Evolutionary conservation across 2,797 vertebrate genomes (phyloP).

Genomic region (Sebastes hubbsi): DNA sequence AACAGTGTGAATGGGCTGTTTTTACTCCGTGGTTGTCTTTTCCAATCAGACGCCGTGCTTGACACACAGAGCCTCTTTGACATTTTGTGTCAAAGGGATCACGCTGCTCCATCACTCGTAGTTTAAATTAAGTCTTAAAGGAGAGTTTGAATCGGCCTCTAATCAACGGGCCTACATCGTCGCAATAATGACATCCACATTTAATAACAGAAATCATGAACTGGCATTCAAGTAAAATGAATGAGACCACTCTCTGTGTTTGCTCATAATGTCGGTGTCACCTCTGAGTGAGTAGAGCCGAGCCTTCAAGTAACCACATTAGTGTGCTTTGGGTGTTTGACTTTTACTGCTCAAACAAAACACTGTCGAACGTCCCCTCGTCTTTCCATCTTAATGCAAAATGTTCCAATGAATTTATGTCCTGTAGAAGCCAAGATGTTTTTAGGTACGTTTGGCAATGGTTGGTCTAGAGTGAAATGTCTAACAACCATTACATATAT

Average conservation of each 20-base stretch:
- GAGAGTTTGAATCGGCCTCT: constrained; percentile 33
- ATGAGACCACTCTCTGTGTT: neutral
- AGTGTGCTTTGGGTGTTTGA: constrained; percentile 1
- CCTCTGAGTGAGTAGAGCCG: neutral
- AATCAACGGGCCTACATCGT: constrained; percentile 22
- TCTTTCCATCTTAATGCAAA: neutral
- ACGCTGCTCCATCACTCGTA: constrained; percentile 48
- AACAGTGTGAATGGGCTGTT: constrained; percentile 65
- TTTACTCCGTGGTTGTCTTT: constrained; percentile 54
- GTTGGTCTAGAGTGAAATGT: neutral
- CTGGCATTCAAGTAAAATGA: neutral
- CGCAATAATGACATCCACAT: constrained; percentile 4
- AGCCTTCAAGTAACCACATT: neutral
- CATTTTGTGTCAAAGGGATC: constrained; percentile 46
- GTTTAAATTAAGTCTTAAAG: constrained; percentile 47
- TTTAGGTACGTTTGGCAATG: neutral
- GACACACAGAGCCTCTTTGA: constrained; percentile 43
- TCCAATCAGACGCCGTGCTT: constrained; percentile 60
- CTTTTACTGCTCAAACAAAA: constrained; percentile 2
- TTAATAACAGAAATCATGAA: constrained; percentile 13
- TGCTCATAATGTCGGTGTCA: neutral
- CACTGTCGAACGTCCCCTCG: neutral
- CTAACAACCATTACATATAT: neutral
- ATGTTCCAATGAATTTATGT: neutral
- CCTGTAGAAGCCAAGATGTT: neutral